Conservation (phyloP, 2,888 invertebrate species). For the Sarcophaga rosellei region DNA sequence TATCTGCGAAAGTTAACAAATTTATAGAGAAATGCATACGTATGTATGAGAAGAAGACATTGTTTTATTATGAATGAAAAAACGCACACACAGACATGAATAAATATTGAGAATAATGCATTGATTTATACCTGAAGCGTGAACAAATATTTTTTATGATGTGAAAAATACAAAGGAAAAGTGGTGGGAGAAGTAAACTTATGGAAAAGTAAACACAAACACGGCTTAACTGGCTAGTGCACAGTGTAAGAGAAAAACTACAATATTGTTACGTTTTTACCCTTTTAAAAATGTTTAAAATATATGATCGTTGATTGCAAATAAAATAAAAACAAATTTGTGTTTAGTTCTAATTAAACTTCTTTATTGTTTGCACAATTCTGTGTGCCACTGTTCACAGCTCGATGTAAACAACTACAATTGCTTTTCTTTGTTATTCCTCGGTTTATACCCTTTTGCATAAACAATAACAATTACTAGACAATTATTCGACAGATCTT, state of each 20-base stretch:
- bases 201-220: conserved; percentile 14
- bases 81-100: not conserved
- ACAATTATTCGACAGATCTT: too few species aligned
- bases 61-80: not conserved
- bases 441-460: too few species aligned
- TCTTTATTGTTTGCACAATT: too few species aligned
- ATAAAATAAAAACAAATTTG: too few species aligned
- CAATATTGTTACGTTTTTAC: too few species aligned
- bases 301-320: too few species aligned
- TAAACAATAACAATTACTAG: too few species aligned
- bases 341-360: too few species aligned
- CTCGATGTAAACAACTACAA: too few species aligned
- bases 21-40: not conserved
- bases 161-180: not conserved
- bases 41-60: conserved; percentile 9
- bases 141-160: conserved; percentile 13
- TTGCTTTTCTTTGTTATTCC: too few species aligned
- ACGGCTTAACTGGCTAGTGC: not conserved
- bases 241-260: not conserved
- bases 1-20: not conserved
- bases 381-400: too few species aligned
- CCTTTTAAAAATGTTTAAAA: too few species aligned
- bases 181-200: not conserved
- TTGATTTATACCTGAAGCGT: conserved; percentile 9
- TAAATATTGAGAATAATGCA: conserved; percentile 12